Conservation (phyloP, 2,113 vertebrate species). For the Mormyrus iriodes region DNA sequence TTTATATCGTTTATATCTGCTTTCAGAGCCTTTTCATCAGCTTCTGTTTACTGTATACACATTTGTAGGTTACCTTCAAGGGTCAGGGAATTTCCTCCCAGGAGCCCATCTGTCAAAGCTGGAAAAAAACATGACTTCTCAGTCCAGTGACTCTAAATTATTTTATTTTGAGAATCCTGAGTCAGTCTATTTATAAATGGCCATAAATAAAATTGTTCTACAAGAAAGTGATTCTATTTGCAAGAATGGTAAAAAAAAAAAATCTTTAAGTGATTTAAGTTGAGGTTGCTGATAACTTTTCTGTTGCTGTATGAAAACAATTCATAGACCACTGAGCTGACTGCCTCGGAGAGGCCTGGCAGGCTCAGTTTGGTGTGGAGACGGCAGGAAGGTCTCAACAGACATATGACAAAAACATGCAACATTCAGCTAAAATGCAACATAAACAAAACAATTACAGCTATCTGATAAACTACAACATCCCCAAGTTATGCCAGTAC, state of each 20-base stretch:
- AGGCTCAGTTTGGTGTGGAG: not conserved
- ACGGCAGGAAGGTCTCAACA: not conserved
- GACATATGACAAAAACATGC: not conserved
- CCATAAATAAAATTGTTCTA: not conserved
- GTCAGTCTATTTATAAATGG: not conserved
- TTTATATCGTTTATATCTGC: not conserved
- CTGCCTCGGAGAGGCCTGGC: not conserved
- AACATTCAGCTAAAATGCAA: not conserved
- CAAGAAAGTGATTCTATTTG: not conserved
- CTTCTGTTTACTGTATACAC: not conserved
- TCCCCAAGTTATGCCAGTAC: not conserved
- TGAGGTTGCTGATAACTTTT: not conserved
- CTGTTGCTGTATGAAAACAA: not conserved
- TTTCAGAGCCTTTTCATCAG: not conserved
- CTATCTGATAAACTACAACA: not conserved
- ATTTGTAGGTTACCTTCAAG: not conserved
- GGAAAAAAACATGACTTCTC: not conserved
- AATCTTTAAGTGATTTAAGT: not conserved
- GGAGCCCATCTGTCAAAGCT: not conserved
- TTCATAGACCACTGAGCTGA: not conserved
- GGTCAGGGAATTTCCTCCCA: not conserved
- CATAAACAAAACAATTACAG: not conserved
- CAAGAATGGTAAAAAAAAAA: not conserved
- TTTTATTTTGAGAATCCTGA: not conserved
- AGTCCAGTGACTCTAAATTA: not conserved